A percentile compares a stretch with the other conserved stretches of the same genome.
Evolutionary conservation across 1,140 invertebrate species (phyloP).

Genomic region (Ceratoteleas bidentatus): DNA sequence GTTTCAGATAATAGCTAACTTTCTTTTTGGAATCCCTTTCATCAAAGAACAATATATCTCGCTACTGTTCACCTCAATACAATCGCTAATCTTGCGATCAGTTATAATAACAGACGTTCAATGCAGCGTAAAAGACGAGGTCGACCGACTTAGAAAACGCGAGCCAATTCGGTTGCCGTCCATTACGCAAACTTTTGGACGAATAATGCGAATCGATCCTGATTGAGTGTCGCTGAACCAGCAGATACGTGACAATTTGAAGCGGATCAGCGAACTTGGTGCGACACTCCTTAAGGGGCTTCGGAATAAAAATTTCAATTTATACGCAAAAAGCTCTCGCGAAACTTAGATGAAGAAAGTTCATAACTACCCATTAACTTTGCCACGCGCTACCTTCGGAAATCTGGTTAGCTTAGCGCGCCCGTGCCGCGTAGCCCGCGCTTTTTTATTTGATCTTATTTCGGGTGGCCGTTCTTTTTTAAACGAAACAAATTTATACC

Average conservation of each 20-base stretch:
- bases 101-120: slow-evolving; percentile 48
- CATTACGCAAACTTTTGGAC: slow-evolving; percentile 38
- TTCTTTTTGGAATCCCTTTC: too few relatives aligned
- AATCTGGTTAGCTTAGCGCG: slow-evolving; percentile 62
- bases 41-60: background rate
- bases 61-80: slow-evolving; percentile 14
- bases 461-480: slow-evolving; percentile 17
- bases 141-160: slow-evolving; percentile 22
- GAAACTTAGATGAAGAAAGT: slow-evolving; percentile 77
- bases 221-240: slow-evolving; percentile 63
- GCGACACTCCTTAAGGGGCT: slow-evolving; percentile 65
- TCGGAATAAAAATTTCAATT: slow-evolving; percentile 75
- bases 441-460: slow-evolving; percentile 31
- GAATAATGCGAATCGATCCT: slow-evolving; percentile 56
- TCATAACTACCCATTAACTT: slow-evolving; percentile 77
- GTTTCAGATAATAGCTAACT: too few relatives aligned
- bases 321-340: slow-evolving; percentile 72
- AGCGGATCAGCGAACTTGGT: slow-evolving; percentile 64
- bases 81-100: slow-evolving; percentile 31
- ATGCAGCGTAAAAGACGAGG: slow-evolving; percentile 42
- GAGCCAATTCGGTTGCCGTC: slow-evolving; percentile 25
- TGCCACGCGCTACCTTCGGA: slow-evolving; percentile 57
- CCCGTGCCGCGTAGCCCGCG: background rate
- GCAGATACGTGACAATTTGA: slow-evolving; percentile 64
- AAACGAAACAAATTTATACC: slow-evolving; percentile 26